Conservation (phyloP, 1,140 invertebrate genomes). For the Microplitis demolitor region DNA sequence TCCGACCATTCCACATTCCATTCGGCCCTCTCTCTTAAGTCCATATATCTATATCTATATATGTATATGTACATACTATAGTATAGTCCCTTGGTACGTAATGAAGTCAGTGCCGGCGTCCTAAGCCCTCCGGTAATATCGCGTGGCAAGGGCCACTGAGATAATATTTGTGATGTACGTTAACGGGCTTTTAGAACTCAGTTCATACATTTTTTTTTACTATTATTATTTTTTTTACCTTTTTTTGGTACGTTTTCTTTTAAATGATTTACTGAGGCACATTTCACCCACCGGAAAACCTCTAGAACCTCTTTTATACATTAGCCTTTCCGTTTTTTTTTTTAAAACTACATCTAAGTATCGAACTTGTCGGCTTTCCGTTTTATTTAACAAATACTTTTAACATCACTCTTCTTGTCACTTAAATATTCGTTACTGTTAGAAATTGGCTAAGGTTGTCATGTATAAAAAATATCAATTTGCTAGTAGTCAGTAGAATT, state of each 20-base stretch:
- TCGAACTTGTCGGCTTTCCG: neutral
- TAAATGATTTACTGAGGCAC: conserved; percentile 50
- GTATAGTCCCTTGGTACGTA: conserved; percentile 40
- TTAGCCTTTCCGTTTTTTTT: neutral
- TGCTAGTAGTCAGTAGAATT: too few species aligned
- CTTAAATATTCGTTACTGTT: too few species aligned
- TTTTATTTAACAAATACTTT: too few species aligned
- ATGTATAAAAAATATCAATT: too few species aligned
- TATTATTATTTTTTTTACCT: conserved; percentile 37
- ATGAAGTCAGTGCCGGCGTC: conserved; percentile 57
- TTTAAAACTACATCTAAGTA: neutral
- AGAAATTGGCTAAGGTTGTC: too few species aligned
- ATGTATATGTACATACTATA: too few species aligned
- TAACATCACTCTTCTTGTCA: too few species aligned
- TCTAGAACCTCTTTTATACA: neutral
- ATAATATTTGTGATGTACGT: conserved; percentile 60
- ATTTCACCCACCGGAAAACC: conserved; percentile 12
- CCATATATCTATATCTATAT: neutral
- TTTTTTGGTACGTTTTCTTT: conserved; percentile 32
- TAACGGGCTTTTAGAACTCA: conserved; percentile 48
- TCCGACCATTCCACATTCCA: conserved; percentile 57
- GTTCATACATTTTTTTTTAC: conserved; percentile 40
- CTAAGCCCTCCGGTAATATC: conserved; percentile 57
- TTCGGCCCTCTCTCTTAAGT: conserved; percentile 38
- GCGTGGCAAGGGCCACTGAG: conserved; percentile 45